Evolutionary conservation across 2,888 invertebrate species (phyloP).

Genomic region (Cataglyphis rosenhaueri): DNA sequence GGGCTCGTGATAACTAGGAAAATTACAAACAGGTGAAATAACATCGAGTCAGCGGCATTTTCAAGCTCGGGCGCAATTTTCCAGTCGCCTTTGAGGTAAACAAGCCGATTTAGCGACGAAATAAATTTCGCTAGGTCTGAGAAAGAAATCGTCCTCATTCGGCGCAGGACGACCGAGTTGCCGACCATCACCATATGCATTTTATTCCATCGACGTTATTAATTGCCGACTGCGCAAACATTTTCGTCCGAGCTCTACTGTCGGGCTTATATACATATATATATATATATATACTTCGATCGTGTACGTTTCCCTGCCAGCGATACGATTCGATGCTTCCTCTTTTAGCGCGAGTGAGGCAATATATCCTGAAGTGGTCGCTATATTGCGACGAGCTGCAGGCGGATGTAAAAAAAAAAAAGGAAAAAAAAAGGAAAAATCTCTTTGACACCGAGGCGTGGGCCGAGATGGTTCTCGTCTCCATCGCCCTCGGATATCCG

Average conservation of each 20-base stretch:
- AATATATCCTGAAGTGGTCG: slow-evolving; percentile 73
- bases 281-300: too few relatives aligned
- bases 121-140: slow-evolving; percentile 44
- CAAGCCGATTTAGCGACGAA: slow-evolving; percentile 49
- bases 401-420: slow-evolving; percentile 26
- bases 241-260: slow-evolving; percentile 20
- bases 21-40: slow-evolving; percentile 43
- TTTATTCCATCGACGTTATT: slow-evolving; percentile 52
- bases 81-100: slow-evolving; percentile 46
- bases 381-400: slow-evolving; percentile 68
- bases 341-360: slow-evolving; percentile 70
- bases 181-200: slow-evolving; percentile 24
- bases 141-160: slow-evolving; percentile 19
- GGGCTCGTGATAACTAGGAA: slow-evolving; percentile 41
- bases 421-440: slow-evolving; percentile 4
- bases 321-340: slow-evolving; percentile 59
- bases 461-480: slow-evolving; percentile 24
- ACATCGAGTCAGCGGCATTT: slow-evolving; percentile 39
- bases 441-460: slow-evolving; percentile 43
- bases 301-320: slow-evolving; percentile 32
- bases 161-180: slow-evolving; percentile 2
- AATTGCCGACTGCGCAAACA: slow-evolving; percentile 53
- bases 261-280: not conserved
- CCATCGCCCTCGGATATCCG: slow-evolving; percentile 45
- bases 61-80: slow-evolving; percentile 32